A percentile compares a stretch with the other conserved stretches of the same genome.
phyloP scores from a whole-genome alignment of 2,888 invertebrate genomes.

The Drosophila mimica region DNA sequence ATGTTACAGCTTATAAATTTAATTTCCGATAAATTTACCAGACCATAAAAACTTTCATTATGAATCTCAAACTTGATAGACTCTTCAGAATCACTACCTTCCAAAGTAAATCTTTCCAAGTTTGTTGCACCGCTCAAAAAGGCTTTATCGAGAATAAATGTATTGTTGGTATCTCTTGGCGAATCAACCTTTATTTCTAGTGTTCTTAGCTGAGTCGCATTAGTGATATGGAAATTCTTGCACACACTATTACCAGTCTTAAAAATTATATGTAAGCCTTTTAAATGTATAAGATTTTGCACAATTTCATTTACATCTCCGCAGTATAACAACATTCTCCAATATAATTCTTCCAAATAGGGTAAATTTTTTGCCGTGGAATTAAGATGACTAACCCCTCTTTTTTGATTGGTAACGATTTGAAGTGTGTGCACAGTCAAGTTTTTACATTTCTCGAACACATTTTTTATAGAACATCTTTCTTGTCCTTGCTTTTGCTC shows the following conservation, averaged over 20 bases:
- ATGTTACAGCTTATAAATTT: no score
- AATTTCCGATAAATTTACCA: no score
- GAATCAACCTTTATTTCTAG: background rate
- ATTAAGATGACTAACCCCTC: background rate
- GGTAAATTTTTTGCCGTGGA: background rate
- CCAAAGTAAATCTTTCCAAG: background rate
- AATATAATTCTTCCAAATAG: background rate
- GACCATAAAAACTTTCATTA: no score
- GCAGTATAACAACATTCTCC: background rate
- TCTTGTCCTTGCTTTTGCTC: background rate
- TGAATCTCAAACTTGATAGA: no score
- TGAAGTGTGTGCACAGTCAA: background rate
- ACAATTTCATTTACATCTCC: background rate
- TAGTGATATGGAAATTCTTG: background rate
- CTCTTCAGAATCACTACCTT: fast-evolving
- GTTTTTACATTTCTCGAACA: background rate
- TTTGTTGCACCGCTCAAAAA: background rate
- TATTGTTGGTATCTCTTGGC: background rate
- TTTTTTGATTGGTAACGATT: background rate
- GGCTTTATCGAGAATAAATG: background rate
- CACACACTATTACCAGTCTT: background rate
- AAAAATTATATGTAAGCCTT: background rate
- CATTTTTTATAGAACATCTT: background rate
- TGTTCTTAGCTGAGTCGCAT: background rate
- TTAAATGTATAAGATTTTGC: background rate